Conservation (phyloP, 1,140 invertebrate genomes). For the Hormaphis cornu region DNA sequence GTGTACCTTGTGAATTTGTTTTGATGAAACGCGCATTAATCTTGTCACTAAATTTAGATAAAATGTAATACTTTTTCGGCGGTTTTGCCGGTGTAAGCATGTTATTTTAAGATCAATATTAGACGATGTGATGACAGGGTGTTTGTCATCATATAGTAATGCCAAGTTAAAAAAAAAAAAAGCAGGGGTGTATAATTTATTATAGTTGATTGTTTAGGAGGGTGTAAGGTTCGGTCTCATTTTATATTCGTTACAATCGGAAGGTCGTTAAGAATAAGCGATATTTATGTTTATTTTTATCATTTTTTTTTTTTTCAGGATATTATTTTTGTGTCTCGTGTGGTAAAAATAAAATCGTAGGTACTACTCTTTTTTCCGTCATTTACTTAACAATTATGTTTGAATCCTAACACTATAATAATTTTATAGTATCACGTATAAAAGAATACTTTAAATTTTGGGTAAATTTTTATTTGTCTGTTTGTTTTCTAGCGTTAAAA, state of each 20-base stretch:
- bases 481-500: no score
- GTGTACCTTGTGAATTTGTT: no score
- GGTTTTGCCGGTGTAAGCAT: no score
- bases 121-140: slow-evolving; percentile 1
- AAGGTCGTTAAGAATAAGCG: slow-evolving; percentile 15
- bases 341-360: slow-evolving; percentile 16
- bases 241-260: slow-evolving; percentile 20
- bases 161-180: neutral
- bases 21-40: no score
- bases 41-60: no score
- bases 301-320: neutral
- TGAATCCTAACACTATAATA: no score
- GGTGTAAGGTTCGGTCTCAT: slow-evolving; percentile 4
- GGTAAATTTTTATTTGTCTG: no score
- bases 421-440: no score
- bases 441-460: no score
- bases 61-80: no score
- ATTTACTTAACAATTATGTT: no score
- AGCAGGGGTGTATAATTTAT: neutral
- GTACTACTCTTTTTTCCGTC: no score
- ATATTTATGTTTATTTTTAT: slow-evolving; percentile 13
- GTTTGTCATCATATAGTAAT: slow-evolving; percentile 9
- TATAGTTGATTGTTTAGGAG: slow-evolving; percentile 10
- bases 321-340: neutral
- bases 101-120: slow-evolving; percentile 12